Base-by-base conservation (phyloP, 2,113 vertebrate genomes). In the Sphaerodactylus townsendi region DNA sequence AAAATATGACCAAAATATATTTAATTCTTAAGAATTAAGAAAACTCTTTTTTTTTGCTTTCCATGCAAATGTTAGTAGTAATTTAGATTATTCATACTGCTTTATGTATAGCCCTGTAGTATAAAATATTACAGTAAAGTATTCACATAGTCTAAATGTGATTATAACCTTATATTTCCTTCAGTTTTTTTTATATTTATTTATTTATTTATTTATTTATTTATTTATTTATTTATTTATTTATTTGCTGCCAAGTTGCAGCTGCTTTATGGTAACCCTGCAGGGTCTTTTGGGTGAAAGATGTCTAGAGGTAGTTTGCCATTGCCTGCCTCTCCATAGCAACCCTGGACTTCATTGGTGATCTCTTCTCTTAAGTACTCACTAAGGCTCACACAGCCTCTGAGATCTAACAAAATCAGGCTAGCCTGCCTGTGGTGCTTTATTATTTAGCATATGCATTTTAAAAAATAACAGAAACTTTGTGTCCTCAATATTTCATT, bases 391-490 rank as follows among this genome's bases (percentile, higher is more conserved):
- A 53, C 50, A 14, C 53, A 56, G 53, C 53, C 19, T 56, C 53
- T 17, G 19, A 56, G 19, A 56, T 21, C 53, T 21, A 10, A 56
- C 21, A 21, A 56, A 23, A 56, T 56, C 53, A 23, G 53, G 5
- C 4, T 56, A 21, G 9, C 9, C 19, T 56, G 19, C 2, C 53
- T 56, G 59, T 28, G n/a, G n/a, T n/a, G n/a, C n/a, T 62, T 86
- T 68, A 76, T 17, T 37, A 30, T 6, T n/a, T 21, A 10, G n/a
- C 25, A 64, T 23, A 1, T 56, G 41, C 25, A 41, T 4, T 56
- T 79, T 9, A 13, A 78, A 1, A 82, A 88, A 76, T 89, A 82
- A 28, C 56, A 35, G 4, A 46, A 3, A 70, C 53, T 80, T 85
- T 23, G 46, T 64, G 30, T 50, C 82, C 2, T 48, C 44, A 14